These are phyloP conservation scores for Lontra canadensis DNA, from an alignment of 2,113 vertebrate species.

Conservation along the genomic window DNA sequence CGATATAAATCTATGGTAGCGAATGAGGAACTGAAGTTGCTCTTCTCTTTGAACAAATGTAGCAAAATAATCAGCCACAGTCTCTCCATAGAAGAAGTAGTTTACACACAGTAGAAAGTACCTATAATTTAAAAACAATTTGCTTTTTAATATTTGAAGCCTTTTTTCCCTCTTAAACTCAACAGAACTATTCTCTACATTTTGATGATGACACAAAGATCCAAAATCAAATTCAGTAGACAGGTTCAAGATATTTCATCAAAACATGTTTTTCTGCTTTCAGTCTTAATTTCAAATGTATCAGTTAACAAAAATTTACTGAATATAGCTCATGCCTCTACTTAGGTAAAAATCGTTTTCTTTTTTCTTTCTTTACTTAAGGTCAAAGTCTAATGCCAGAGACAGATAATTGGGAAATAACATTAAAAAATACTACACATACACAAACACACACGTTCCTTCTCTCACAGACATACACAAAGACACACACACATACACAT, in stretches of 20 bases:
- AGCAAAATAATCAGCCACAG: constrained; percentile 97
- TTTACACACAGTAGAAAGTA: constrained; percentile 98
- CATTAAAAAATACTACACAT: not conserved
- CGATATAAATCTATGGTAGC: constrained; percentile 99
- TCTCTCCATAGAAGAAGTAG: constrained; percentile 99
- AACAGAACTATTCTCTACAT: not conserved
- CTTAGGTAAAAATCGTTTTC: not conserved
- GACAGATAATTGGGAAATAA: not conserved
- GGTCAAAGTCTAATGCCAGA: not conserved
- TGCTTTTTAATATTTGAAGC: constrained; percentile 22
- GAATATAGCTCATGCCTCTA: not conserved
- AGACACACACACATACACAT: not conserved
- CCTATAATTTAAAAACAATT: constrained; percentile 83
- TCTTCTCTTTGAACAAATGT: constrained; percentile 96
- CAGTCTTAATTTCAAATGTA: constrained; percentile 2
- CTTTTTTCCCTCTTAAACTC: not conserved
- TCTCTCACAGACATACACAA: not conserved
- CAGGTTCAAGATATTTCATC: not conserved
- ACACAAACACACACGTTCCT: not conserved
- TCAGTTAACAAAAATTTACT: not conserved
- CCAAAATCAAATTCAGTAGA: not conserved
- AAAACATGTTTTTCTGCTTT: not conserved
- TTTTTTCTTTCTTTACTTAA: not conserved
- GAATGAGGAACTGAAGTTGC: constrained; percentile 96
- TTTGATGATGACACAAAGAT: not conserved